Evolutionary conservation across 2,888 invertebrate species (phyloP).

Genomic region (Meloe dianella): DNA sequence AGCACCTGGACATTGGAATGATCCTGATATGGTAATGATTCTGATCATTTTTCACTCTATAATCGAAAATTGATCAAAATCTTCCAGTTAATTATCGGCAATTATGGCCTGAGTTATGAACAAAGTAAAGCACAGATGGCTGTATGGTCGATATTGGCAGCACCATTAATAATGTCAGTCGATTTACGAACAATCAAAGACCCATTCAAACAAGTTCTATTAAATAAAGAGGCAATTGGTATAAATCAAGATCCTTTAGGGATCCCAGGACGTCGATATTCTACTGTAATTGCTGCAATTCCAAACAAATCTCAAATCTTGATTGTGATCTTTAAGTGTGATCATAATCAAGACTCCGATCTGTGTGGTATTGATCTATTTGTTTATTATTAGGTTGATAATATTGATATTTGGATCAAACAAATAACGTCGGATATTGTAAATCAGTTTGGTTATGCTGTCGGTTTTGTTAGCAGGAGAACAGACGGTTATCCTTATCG

Average conservation of each 20-base stretch:
- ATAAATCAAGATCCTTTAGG: slow-evolving; percentile 74
- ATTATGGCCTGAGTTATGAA: slow-evolving; percentile 69
- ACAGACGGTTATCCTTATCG: slow-evolving; percentile 49
- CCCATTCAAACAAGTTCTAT: slow-evolving; percentile 66
- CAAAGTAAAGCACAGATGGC: slow-evolving; percentile 77
- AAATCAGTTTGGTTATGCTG: slow-evolving; percentile 58
- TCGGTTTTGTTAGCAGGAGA: slow-evolving; percentile 62
- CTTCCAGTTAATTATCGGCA: slow-evolving; percentile 68
- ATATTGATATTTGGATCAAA: slow-evolving; percentile 63
- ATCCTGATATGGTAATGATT: slow-evolving; percentile 71
- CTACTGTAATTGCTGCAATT: no score
- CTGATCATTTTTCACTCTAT: no score
- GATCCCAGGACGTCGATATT: slow-evolving; percentile 62
- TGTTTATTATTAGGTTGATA: slow-evolving; percentile 22
- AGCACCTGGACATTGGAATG: slow-evolving; percentile 77
- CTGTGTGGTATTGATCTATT: not conserved
- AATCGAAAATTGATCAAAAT: no score
- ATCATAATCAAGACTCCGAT: no score
- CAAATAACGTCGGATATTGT: slow-evolving; percentile 49
- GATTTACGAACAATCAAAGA: slow-evolving; percentile 67
- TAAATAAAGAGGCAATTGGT: slow-evolving; percentile 68
- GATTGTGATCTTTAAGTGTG: not conserved
- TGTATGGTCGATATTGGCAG: slow-evolving; percentile 74
- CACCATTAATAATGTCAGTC: slow-evolving; percentile 75
- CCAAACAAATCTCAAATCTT: not conserved